phyloP scores from a whole-genome alignment of 2,797 vertebrate genomes.

The Anabacerthia variegaticeps region DNA sequence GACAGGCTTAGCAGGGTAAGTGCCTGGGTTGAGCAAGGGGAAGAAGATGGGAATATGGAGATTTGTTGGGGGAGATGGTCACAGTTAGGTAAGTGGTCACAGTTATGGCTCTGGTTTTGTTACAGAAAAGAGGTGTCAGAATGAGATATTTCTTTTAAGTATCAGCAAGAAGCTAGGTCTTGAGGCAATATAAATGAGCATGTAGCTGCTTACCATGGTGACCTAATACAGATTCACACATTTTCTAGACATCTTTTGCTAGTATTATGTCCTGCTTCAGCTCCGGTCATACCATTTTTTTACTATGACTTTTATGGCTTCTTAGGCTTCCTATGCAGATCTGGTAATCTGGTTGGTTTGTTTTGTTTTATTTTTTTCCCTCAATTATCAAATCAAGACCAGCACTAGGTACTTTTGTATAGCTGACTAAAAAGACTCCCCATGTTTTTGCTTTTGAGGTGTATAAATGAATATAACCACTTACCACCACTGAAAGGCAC shows the following conservation, averaged over 20 bases:
- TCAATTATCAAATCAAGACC: neutral
- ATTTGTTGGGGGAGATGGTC: neutral
- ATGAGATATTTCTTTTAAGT: neutral
- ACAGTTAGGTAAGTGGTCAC: neutral
- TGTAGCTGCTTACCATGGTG: neutral
- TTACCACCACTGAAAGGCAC: neutral
- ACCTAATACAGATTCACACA: neutral
- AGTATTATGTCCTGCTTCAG: neutral
- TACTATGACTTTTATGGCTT: neutral
- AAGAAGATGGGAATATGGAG: neutral
- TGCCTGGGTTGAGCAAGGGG: neutral
- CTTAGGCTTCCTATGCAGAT: neutral
- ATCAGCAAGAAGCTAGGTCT: neutral
- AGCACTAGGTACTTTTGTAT: neutral
- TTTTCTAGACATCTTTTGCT: neutral
- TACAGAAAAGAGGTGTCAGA: neutral
- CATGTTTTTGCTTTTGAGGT: neutral
- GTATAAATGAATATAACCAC: neutral
- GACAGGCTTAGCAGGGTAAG: neutral
- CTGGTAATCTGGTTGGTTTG: neutral
- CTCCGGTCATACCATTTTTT: neutral
- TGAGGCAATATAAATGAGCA: neutral
- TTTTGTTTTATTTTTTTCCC: neutral
- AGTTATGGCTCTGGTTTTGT: neutral
- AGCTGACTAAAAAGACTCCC: neutral